Evolutionary conservation across 2,888 invertebrate genomes (phyloP), one percentile per base, ranked within the genome.

Genomic region (Acleris literana): DNA sequence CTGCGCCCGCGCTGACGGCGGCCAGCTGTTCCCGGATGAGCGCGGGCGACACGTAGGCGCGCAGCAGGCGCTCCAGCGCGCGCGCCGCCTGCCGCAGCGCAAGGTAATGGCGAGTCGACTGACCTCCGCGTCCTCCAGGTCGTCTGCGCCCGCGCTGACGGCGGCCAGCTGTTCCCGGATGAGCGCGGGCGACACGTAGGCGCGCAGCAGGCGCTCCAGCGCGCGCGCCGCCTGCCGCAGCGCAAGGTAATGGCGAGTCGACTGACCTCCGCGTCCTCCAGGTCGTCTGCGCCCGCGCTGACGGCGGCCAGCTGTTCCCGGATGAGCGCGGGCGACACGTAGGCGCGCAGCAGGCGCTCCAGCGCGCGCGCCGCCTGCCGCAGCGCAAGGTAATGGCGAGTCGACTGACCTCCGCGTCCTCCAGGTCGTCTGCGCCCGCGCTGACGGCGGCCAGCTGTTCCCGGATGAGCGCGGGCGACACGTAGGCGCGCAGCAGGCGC

Each of bases 11-110:
- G 25, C 25, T 25, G 25, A 25, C 25, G 25, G 25, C 25, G 25
- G 25, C 25, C 25, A 25, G 25, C 72, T 62, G 67, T 68, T 20
- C 96, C 25, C 75, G 59, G 58, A 25, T 6, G 74, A 73, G 76
- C 48, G 93, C 91, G 63, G 94, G 94, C 95, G 95, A 97, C 97
- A 96, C 97, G 82, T 95, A 95, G 60, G 93, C 25, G 96, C 95
- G 72, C 71, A 61, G 69, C 74, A 20, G 63, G 55, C n/a, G 73
- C 69, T 20, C 68, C 5, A 60, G 49, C 51, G 43, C n/a, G 60
- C 69, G 59, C 60, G 57, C 5, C 25, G 25, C 25, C 20, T 20
- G 25, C 25, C 5, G 25, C 63, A 5, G 25, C 25, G 5, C 25
- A 6, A 6, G 25, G 5, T 6, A 5, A 25, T 5, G 25, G 25